phyloP scores from a whole-genome alignment of 2,888 invertebrate genomes.

The Chrysolina oricalcia region DNA sequence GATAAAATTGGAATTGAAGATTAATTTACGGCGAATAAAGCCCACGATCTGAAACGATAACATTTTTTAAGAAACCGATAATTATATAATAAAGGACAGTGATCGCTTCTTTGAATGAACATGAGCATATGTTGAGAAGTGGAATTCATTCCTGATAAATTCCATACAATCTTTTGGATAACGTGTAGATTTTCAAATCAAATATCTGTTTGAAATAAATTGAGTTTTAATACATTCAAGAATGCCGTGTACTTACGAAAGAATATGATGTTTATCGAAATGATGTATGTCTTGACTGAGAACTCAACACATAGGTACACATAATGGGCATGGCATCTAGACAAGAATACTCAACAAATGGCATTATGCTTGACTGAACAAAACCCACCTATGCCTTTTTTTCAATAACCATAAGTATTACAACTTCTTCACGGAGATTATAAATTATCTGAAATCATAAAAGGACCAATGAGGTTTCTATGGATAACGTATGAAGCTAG shows the following conservation, averaged over 20 bases:
- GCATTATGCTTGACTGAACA: constrained; percentile 4
- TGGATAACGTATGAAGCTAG: too few relatives aligned
- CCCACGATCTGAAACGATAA: too few relatives aligned
- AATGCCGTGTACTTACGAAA: neutral
- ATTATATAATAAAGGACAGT: too few relatives aligned
- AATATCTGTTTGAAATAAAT: neutral
- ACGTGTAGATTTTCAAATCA: neutral
- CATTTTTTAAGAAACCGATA: too few relatives aligned
- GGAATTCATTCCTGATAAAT: too few relatives aligned
- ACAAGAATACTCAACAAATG: neutral
- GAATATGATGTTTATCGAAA: constrained; percentile 5
- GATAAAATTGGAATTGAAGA: too few relatives aligned
- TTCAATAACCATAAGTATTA: neutral
- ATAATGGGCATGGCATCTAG: constrained; percentile 10
- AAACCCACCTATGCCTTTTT: neutral
- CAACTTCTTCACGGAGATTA: neutral
- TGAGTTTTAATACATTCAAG: neutral
- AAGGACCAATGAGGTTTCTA: neutral
- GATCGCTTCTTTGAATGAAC: too few relatives aligned
- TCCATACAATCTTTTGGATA: too few relatives aligned
- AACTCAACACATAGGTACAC: constrained; percentile 4
- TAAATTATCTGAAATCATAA: neutral
- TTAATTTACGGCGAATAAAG: too few relatives aligned
- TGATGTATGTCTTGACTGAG: neutral
- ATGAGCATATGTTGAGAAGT: too few relatives aligned